These are phyloP conservation scores for Sciurus niger DNA, from an alignment of 2,113 vertebrate genomes.

Conservation along the genomic window DNA sequence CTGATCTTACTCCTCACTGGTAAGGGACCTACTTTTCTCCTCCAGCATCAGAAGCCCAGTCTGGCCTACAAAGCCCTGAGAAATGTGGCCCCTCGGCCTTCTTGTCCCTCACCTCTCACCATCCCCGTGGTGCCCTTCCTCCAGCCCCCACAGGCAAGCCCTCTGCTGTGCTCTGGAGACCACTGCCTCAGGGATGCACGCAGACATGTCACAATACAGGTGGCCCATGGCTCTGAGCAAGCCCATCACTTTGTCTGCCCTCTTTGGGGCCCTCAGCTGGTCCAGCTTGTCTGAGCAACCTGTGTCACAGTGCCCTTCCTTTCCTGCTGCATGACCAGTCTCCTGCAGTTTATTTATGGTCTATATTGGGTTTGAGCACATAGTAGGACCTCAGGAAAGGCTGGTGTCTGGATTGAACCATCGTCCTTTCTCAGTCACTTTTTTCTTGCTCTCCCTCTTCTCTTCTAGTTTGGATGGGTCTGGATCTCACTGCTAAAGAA, in stretches of 20 bases:
- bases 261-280: background rate
- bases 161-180: background rate
- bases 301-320: background rate
- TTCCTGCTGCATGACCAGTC: background rate
- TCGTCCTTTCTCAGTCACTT: background rate
- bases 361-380: background rate
- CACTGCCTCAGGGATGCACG: background rate
- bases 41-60: background rate
- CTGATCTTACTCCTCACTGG: background rate
- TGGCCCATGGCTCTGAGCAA: background rate
- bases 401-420: background rate
- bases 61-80: background rate
- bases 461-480: background rate
- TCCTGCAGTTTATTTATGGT: background rate
- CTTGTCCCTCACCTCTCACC: background rate
- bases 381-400: background rate
- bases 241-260: background rate
- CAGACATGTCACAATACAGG: background rate
- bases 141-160: too few species aligned
- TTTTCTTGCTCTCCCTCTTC: background rate
- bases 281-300: background rate
- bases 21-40: background rate
- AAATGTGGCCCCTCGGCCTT: background rate
- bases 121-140: accelerated
- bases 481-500: background rate